Percentiles rank a stretch among this genome's conserved stretches.
Conservation (phyloP, 2,888 invertebrate genomes). For the Pristionchus entomophagus region DNA sequence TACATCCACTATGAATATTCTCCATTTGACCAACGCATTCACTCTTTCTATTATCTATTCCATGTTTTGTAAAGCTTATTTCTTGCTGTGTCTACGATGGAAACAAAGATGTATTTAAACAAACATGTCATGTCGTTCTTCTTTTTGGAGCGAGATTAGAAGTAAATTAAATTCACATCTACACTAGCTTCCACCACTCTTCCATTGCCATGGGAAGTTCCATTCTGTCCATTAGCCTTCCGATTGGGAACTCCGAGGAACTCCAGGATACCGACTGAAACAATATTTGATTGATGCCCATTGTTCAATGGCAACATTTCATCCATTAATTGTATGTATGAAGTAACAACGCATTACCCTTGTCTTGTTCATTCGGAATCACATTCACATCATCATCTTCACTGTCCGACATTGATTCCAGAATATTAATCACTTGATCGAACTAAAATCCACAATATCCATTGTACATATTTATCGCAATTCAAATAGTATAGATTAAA, state of each 20-base stretch:
- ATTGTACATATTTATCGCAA: neutral
- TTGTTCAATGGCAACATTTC: too few species aligned
- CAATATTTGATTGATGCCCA: neutral
- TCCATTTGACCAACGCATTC: constrained; percentile 27
- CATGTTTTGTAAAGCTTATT: constrained; percentile 34
- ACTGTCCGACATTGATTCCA: neutral
- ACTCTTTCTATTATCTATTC: constrained; percentile 34
- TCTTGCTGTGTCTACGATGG: too few species aligned
- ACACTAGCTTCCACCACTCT: constrained; percentile 36
- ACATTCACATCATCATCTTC: constrained; percentile 43
- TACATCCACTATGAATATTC: neutral
- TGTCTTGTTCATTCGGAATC: constrained; percentile 38
- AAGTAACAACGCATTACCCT: too few species aligned
- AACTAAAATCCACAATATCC: constrained; percentile 8
- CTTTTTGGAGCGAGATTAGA: too few species aligned
- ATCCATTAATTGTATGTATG: too few species aligned
- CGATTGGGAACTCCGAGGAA: neutral
- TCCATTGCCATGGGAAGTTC: neutral
- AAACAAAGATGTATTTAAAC: too few species aligned
- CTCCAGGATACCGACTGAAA: neutral
- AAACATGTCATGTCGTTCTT: too few species aligned
- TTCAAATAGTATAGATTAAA: too few species aligned
- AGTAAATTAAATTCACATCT: too few species aligned
- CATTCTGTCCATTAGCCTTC: neutral
- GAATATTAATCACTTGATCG: neutral